A percentile compares a stretch with the other conserved stretches of the same genome.
phyloP scores from a whole-genome alignment of 2,113 vertebrate genomes.

The Nicator chloris region DNA sequence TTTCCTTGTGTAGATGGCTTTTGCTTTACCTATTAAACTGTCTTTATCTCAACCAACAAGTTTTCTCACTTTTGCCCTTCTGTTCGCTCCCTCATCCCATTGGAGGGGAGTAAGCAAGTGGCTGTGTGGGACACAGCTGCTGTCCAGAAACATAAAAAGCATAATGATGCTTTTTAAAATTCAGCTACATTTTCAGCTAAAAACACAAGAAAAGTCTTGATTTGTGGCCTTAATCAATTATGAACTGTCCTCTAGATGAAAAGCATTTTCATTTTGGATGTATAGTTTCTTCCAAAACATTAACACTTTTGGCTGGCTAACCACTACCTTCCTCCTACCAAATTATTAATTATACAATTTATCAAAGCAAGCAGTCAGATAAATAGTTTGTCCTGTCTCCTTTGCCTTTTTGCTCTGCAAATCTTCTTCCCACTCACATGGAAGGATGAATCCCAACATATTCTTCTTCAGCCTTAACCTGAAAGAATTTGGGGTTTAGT shows the following conservation, averaged over 20 bases:
- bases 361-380: neutral
- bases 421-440: neutral
- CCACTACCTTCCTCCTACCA: neutral
- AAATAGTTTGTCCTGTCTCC: neutral
- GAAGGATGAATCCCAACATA: neutral
- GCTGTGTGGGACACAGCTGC: neutral
- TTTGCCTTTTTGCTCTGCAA: neutral
- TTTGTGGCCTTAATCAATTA: neutral
- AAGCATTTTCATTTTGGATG: neutral
- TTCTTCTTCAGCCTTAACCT: neutral
- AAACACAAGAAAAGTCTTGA: neutral
- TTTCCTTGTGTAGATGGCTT: neutral
- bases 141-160: neutral
- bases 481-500: neutral
- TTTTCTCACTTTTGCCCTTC: neutral
- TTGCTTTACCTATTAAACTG: neutral
- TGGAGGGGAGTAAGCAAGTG: neutral
- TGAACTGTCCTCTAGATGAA: neutral
- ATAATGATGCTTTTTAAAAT: neutral
- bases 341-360: conserved; percentile 1
- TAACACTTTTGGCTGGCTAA: conserved; percentile 6
- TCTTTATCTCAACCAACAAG: neutral
- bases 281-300: conserved; percentile 9
- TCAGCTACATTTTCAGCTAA: neutral
- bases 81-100: neutral